Percentiles rank a stretch among this genome's conserved stretches.
Conservation (phyloP, 2,888 invertebrate species). For the Nebria salina region DNA sequence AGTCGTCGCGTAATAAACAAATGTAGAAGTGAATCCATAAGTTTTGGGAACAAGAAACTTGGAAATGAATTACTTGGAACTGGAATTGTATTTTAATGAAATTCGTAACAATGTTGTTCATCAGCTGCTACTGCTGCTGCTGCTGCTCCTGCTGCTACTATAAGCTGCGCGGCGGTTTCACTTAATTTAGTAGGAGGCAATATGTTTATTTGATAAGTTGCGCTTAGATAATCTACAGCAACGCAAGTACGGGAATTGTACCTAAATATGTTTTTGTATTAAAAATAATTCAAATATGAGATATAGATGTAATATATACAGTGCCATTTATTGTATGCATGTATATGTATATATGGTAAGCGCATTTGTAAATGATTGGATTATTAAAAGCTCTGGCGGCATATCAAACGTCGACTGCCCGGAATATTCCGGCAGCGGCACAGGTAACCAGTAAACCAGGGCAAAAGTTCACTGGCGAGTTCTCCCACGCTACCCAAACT, state of each 20-base stretch:
- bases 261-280: too few relatives aligned
- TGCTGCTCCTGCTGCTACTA: too few relatives aligned
- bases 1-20: too few relatives aligned
- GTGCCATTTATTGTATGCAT: not conserved
- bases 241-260: too few relatives aligned
- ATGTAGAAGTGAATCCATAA: too few relatives aligned
- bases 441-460: slow-evolving; percentile 60
- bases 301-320: too few relatives aligned
- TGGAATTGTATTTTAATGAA: slow-evolving; percentile 42
- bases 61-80: slow-evolving; percentile 31
- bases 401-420: not conserved
- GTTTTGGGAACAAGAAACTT: not conserved
- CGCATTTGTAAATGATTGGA: slow-evolving; percentile 1
- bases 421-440: slow-evolving; percentile 26
- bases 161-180: too few relatives aligned
- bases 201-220: too few relatives aligned
- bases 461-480: slow-evolving; percentile 60
- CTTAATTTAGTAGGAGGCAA: too few relatives aligned
- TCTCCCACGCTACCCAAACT: slow-evolving; percentile 31
- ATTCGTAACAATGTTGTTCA: slow-evolving; percentile 35
- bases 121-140: too few relatives aligned
- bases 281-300: too few relatives aligned
- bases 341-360: not conserved
- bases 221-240: too few relatives aligned
- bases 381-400: not conserved